Conservation (phyloP, 2,797 vertebrate genomes). For the Acrocephalus scirpaceus region DNA sequence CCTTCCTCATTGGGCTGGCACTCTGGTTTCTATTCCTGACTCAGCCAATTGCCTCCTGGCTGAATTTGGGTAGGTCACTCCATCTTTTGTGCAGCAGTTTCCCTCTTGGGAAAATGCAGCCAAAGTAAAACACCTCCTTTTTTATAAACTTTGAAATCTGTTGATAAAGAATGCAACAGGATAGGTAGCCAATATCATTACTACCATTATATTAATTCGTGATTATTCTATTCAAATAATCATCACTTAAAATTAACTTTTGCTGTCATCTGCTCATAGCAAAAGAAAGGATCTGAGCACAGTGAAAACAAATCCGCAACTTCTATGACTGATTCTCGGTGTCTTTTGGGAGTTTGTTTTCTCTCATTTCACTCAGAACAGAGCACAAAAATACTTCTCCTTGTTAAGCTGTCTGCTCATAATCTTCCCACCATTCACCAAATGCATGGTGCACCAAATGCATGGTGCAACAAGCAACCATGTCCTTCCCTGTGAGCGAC, state of each 20-base stretch:
- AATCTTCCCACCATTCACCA: neutral
- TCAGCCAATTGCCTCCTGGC: slow-evolving; percentile 22
- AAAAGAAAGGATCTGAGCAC: neutral
- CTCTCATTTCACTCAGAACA: neutral
- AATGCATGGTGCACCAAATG: neutral
- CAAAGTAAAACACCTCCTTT: neutral
- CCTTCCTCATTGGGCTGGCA: neutral
- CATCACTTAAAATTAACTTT: neutral
- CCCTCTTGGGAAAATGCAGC: neutral
- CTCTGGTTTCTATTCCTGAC: slow-evolving; percentile 1
- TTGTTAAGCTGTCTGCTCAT: neutral
- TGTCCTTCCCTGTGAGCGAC: neutral
- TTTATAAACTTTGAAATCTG: neutral
- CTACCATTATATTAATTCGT: neutral
- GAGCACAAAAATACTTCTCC: neutral
- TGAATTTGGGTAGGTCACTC: slow-evolving; percentile 34
- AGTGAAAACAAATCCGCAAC: neutral
- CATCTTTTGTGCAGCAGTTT: neutral
- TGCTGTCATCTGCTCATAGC: neutral
- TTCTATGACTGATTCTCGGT: neutral
- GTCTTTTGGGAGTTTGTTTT: neutral
- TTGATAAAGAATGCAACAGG: neutral
- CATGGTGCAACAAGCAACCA: neutral
- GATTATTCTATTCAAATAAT: neutral
- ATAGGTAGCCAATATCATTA: neutral